Percentiles rank a stretch among this genome's conserved stretches.
Evolutionary conservation across 92 coral and sea anemone species (phyloP).

Genomic region (Bergia puertoricense): DNA sequence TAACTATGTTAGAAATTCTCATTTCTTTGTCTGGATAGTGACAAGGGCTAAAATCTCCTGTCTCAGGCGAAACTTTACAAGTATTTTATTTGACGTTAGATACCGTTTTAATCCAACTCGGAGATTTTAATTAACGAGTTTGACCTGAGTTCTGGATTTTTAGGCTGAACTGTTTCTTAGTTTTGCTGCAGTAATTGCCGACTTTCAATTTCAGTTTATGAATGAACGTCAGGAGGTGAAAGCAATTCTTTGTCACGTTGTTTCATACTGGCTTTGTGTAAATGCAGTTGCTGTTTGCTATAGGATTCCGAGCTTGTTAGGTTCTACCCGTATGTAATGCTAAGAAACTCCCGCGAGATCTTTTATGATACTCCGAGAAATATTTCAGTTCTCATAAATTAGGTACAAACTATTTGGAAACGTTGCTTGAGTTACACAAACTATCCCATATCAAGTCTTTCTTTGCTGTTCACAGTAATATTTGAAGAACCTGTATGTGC

Average conservation of each 20-base stretch:
- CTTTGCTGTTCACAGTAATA: neutral
- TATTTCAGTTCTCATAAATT: no score
- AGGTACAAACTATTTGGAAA: neutral
- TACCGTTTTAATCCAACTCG: no score
- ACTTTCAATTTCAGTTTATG: no score
- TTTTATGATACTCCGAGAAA: no score
- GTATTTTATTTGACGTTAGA: neutral
- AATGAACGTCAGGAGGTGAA: no score
- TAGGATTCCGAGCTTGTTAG: neutral
- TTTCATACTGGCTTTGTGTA: neutral
- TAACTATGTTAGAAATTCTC: neutral
- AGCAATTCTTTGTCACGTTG: no score
- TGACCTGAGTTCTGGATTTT: neutral
- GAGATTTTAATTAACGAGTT: neutral
- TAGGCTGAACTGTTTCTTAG: neutral
- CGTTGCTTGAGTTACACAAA: neutral
- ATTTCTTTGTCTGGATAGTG: neutral
- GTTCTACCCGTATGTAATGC: neutral
- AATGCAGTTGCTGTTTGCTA: neutral
- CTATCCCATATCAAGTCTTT: neutral
- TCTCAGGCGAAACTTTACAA: neutral
- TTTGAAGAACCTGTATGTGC: neutral
- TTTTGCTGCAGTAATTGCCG: neutral
- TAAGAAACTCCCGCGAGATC: neutral
- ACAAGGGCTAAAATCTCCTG: neutral